A percentile compares a stretch with the other conserved stretches of the same genome.
Conservation (phyloP, 2,888 invertebrate species). For the Hylaea fasciaria region DNA sequence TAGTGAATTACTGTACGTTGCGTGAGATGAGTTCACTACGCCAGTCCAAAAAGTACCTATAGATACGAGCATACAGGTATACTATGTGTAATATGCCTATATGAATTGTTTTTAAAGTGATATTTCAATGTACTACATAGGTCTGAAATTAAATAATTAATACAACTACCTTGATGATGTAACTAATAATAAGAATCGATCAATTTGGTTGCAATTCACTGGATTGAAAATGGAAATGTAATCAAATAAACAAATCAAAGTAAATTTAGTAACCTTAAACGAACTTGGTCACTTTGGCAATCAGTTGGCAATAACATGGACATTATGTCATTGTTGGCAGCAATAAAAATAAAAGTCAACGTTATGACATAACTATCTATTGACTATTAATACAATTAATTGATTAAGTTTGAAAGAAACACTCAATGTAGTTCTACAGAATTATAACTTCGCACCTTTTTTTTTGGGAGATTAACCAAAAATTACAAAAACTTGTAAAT, state of each 20-base stretch:
- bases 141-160: not conserved
- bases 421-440: not conserved
- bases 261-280: slow-evolving; percentile 42
- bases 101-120: no score
- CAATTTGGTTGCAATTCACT: not conserved
- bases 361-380: slow-evolving; percentile 71
- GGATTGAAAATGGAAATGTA: slow-evolving; percentile 30
- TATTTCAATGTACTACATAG: not conserved
- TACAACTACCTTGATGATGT: not conserved
- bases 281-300: slow-evolving; percentile 34
- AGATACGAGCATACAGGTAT: no score
- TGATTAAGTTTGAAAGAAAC: no score
- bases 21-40: slow-evolving; percentile 42
- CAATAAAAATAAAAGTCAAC: slow-evolving; percentile 69
- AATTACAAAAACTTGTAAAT: no score
- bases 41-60: no score
- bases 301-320: slow-evolving; percentile 43
- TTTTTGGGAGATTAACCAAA: not conserved
- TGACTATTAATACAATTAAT: no score
- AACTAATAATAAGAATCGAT: slow-evolving; percentile 3
- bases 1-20: slow-evolving; percentile 38
- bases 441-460: slow-evolving; percentile 23
- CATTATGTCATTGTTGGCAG: slow-evolving; percentile 66
- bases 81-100: no score
- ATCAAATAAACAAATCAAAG: slow-evolving; percentile 27